A percentile compares a stretch with the other conserved stretches of the same genome.
Conservation (phyloP, 2,113 vertebrate species). For the Physeter macrocephalus region DNA sequence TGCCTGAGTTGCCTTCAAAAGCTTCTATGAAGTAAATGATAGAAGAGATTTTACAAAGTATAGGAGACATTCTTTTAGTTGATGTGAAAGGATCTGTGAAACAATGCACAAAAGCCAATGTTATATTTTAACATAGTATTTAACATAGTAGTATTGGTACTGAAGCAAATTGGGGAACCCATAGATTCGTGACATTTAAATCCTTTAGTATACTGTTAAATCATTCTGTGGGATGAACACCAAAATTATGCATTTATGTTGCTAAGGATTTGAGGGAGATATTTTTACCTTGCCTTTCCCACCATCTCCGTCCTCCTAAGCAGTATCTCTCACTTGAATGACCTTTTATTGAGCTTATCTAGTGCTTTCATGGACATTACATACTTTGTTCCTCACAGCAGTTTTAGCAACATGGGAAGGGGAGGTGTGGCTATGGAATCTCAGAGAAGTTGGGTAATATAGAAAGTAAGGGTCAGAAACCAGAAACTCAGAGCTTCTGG, state of each 20-base stretch:
- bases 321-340: conserved; percentile 1
- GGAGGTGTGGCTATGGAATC: not conserved
- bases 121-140: conserved; percentile 16
- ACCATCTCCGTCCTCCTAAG: not conserved
- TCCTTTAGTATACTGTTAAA: not conserved
- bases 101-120: not conserved
- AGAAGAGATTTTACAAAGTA: not conserved
- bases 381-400: not conserved
- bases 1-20: not conserved
- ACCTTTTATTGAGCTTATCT: not conserved
- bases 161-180: not conserved
- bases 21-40: not conserved
- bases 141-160: not conserved
- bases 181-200: not conserved
- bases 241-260: conserved; percentile 2
- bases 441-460: not conserved
- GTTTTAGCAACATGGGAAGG: not conserved
- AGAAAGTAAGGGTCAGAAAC: not conserved
- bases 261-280: not conserved
- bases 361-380: not conserved
- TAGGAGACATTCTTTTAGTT: not conserved
- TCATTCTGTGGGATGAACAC: not conserved
- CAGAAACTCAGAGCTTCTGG: not conserved
- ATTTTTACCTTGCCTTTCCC: not conserved
- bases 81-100: not conserved